Evolutionary conservation across 2,797 vertebrate species (phyloP).

Genomic region (Lacerta agilis): DNA sequence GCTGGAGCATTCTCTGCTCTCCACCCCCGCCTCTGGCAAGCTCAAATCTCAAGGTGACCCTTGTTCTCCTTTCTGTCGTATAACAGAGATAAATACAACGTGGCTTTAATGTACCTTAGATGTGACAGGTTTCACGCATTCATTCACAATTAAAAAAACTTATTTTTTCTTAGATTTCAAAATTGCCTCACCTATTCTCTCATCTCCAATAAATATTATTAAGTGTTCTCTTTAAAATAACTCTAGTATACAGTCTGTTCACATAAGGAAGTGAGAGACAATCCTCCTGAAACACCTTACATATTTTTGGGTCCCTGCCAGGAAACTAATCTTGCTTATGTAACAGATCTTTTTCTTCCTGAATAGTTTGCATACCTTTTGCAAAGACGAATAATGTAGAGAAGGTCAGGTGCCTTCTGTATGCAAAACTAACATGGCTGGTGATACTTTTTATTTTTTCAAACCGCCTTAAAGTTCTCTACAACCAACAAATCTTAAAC

Average conservation of each 20-base stretch:
- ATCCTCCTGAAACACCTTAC: neutral
- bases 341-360: neutral
- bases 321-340: slow-evolving; percentile 5
- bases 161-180: neutral
- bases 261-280: neutral
- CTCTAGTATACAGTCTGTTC: neutral
- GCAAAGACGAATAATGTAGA: neutral
- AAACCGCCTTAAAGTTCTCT: neutral
- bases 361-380: neutral
- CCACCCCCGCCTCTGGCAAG: neutral
- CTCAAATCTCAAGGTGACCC: neutral
- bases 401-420: neutral
- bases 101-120: neutral
- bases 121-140: neutral
- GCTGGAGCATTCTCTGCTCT: neutral
- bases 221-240: neutral
- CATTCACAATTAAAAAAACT: neutral
- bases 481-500: neutral
- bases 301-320: neutral
- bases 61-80: neutral
- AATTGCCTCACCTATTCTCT: neutral
- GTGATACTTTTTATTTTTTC: neutral
- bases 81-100: neutral
- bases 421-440: neutral
- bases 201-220: neutral